phyloP scores from a whole-genome alignment of 2,797 vertebrate genomes.

The Acipenser ruthenus region DNA sequence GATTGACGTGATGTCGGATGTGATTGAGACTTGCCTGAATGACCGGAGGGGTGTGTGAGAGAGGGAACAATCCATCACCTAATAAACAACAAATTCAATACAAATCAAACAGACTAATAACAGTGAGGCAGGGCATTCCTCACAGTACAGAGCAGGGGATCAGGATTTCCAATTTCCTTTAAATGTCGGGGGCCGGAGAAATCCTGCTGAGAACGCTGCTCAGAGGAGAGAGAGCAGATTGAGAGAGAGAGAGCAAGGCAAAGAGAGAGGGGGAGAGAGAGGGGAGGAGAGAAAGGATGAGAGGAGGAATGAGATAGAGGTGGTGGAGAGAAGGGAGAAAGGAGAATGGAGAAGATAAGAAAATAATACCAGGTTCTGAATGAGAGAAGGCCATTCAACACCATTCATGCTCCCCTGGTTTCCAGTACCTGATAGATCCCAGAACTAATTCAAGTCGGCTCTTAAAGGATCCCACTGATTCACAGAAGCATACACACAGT shows the following conservation, averaged over 20 bases:
- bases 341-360: too few relatives aligned
- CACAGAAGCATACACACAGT: too few relatives aligned
- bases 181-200: neutral
- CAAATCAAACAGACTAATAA: neutral
- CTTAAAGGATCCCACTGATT: neutral
- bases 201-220: neutral
- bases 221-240: neutral
- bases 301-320: neutral
- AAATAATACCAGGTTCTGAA: too few relatives aligned
- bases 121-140: neutral
- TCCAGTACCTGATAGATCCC: neutral
- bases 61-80: constrained; percentile 33
- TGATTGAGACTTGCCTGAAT: constrained; percentile 7
- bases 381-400: neutral
- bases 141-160: neutral
- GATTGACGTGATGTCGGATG: too few relatives aligned
- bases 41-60: constrained; percentile 26
- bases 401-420: neutral
- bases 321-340: neutral
- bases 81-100: constrained; percentile 23
- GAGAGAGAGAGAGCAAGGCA: neutral
- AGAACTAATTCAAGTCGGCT: neutral
- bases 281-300: neutral
- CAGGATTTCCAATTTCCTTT: neutral
- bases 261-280: neutral